Percentiles rank a stretch among this genome's conserved stretches.
These are phyloP conservation scores for Nerophis lumbriciformis DNA, from an alignment of 2,113 vertebrate genomes.

Conservation along the genomic window DNA sequence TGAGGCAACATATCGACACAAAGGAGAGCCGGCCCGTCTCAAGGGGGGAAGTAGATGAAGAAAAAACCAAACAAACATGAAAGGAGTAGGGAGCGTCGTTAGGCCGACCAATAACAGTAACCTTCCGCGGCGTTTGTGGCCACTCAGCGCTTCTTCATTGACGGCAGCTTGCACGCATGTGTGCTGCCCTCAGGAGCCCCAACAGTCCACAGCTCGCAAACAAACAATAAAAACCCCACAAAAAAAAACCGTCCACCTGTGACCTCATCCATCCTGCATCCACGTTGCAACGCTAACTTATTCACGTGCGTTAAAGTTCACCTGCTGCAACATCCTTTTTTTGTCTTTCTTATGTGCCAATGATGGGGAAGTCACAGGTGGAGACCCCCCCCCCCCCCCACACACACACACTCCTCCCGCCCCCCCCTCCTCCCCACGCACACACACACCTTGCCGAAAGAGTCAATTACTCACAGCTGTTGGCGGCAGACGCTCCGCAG, in stretches of 20 bases:
- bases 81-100: constrained; percentile 8
- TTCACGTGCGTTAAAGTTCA: background rate
- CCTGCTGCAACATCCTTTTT: background rate
- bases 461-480: constrained; percentile 64
- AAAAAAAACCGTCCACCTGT: background rate
- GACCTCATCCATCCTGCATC: background rate
- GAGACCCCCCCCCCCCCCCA: constrained; percentile 1
- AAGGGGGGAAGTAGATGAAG: too few relatives aligned
- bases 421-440: too few relatives aligned
- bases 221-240: background rate
- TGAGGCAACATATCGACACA: too few relatives aligned
- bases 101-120: constrained; percentile 10
- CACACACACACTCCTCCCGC: background rate
- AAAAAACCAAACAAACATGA: constrained; percentile 1
- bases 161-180: constrained; percentile 1
- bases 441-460: background rate
- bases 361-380: constrained; percentile 39
- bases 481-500: constrained; percentile 57
- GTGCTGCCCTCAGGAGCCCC: constrained; percentile 1
- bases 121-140: constrained; percentile 9
- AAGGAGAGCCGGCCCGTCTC: background rate
- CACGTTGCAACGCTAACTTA: background rate
- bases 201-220: background rate
- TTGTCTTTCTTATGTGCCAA: background rate
- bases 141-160: constrained; percentile 4